These are phyloP conservation scores for Peucedramus taeniatus DNA, from an alignment of 2,113 vertebrate genomes.

Conservation along the genomic window DNA sequence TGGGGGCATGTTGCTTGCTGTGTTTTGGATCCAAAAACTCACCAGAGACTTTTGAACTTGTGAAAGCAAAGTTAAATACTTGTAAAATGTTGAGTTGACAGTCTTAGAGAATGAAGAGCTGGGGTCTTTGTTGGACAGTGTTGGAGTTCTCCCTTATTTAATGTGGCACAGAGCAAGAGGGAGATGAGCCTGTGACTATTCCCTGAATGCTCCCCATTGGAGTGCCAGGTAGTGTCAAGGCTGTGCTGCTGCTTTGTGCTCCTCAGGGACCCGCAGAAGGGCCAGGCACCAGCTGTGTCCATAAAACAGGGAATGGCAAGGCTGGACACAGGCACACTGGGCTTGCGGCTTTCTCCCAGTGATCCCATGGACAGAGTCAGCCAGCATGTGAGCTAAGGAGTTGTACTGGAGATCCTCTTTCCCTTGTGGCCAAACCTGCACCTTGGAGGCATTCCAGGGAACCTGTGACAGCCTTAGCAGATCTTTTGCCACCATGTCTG, in stretches of 20 bases:
- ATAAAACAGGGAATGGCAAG: too few species aligned
- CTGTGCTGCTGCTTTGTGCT: not conserved
- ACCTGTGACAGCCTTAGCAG: not conserved
- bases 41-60: not conserved
- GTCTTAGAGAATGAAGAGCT: not conserved
- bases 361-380: not conserved
- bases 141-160: not conserved
- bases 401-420: accelerated
- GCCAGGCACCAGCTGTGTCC: not conserved
- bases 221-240: not conserved
- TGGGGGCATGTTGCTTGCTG: not conserved
- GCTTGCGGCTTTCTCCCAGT: not conserved
- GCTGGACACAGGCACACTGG: not conserved
- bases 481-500: not conserved
- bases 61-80: not conserved
- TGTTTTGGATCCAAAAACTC: not conserved
- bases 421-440: not conserved
- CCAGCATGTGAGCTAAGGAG: not conserved
- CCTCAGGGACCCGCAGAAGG: not conserved
- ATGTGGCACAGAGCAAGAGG: not conserved
- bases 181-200: not conserved
- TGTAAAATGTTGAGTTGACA: not conserved
- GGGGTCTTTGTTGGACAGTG: not conserved
- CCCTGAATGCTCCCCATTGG: not conserved
- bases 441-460: not conserved